Percentiles rank a stretch among this genome's conserved stretches.
These are phyloP conservation scores for Anastrepha obliqua DNA, from an alignment of 1,140 invertebrate genomes.

Conservation along the genomic window DNA sequence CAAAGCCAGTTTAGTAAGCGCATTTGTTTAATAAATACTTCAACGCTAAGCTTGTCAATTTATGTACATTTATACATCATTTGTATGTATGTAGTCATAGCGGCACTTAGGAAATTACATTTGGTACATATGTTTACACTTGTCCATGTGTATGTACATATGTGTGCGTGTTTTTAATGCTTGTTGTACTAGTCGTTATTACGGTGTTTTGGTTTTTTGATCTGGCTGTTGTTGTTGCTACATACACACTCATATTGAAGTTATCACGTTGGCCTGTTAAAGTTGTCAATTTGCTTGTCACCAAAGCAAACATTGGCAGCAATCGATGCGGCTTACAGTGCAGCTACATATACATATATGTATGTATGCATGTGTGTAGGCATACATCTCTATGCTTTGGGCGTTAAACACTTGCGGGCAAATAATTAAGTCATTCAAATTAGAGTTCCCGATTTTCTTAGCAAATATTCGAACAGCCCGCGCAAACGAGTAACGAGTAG, in stretches of 20 bases:
- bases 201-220: background rate
- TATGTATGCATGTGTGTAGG: background rate
- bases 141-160: background rate
- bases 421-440: background rate
- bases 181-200: constrained; percentile 27
- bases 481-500: no score
- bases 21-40: constrained; percentile 49
- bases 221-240: background rate
- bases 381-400: background rate
- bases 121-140: background rate
- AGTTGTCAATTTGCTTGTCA: constrained; percentile 51
- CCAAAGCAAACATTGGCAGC: constrained; percentile 40
- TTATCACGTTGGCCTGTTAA: constrained; percentile 1
- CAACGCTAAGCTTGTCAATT: constrained; percentile 16
- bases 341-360: background rate
- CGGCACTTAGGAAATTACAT: no score
- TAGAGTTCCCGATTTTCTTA: no score
- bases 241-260: background rate
- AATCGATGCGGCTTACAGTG: background rate
- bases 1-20: constrained; percentile 18
- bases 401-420: background rate
- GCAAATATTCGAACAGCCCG: no score
- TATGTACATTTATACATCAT: background rate
- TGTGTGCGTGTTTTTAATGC: background rate
- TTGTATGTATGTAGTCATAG: no score